Conservation (phyloP, 2,113 vertebrate species). For the Burhinus oedicnemus region DNA sequence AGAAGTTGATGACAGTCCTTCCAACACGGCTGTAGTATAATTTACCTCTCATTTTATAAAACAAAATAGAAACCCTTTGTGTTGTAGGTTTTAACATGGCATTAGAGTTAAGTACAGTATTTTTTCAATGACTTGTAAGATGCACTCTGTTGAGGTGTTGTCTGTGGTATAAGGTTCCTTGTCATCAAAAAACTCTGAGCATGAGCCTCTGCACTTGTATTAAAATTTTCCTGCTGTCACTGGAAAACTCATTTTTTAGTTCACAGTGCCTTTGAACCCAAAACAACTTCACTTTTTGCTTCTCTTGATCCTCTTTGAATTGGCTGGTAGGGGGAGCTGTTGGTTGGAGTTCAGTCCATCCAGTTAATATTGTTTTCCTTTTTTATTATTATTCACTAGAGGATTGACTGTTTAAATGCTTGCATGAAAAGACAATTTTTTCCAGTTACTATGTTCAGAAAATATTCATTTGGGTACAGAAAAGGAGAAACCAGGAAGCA, state of each 20-base stretch:
- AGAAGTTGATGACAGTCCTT: not conserved
- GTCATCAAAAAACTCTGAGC: not conserved
- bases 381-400: slow-evolving; percentile 45
- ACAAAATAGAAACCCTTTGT: not conserved
- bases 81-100: not conserved
- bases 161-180: not conserved
- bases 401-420: slow-evolving; percentile 42
- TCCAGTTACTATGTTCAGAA: slow-evolving; percentile 45
- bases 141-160: not conserved
- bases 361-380: slow-evolving; percentile 7
- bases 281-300: not conserved
- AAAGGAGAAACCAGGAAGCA: slow-evolving; percentile 21
- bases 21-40: not conserved
- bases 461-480: slow-evolving; percentile 18
- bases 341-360: slow-evolving; percentile 34
- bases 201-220: not conserved
- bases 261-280: not conserved
- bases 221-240: not conserved
- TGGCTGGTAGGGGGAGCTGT: slow-evolving; percentile 58
- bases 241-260: not conserved
- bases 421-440: not conserved
- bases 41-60: not conserved
- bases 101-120: not conserved
- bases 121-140: not conserved
- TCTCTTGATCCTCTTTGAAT: not conserved